Percentiles rank a stretch among this genome's conserved stretches.
Evolutionary conservation across 2,888 invertebrate species (phyloP).

Genomic region (Phyllotreta striolata): DNA sequence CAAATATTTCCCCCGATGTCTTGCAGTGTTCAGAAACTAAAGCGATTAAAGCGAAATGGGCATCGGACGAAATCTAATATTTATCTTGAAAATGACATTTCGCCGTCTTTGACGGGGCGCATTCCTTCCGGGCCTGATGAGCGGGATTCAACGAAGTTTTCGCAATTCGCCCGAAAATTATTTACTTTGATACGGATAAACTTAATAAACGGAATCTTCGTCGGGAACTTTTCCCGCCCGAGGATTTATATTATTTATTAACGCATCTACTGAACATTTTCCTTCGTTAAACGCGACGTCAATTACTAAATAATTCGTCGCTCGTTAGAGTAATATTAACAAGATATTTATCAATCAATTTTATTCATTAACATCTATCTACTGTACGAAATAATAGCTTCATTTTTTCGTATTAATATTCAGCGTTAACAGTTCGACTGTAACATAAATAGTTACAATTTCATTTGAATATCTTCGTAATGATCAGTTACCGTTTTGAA

Average conservation of each 20-base stretch:
- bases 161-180: conserved; percentile 29
- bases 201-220: conserved; percentile 30
- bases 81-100: conserved; percentile 20
- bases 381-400: background rate
- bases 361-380: too few relatives aligned
- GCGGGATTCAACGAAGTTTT: conserved; percentile 28
- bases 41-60: conserved; percentile 14
- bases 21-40: conserved; percentile 18
- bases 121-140: conserved; percentile 30
- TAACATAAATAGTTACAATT: conserved; percentile 22
- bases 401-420: conserved; percentile 4
- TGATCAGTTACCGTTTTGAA: conserved; percentile 20
- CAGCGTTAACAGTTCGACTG: conserved; percentile 10
- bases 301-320: too few relatives aligned
- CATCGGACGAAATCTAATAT: conserved; percentile 21
- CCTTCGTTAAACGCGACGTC: too few relatives aligned
- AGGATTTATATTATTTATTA: conserved; percentile 1
- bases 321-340: too few relatives aligned
- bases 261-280: background rate
- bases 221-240: conserved; percentile 9
- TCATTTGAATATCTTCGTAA: conserved; percentile 19
- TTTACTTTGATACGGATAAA: conserved; percentile 33
- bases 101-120: conserved; percentile 15
- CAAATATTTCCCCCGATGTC: conserved; percentile 14
- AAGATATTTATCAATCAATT: too few relatives aligned